phyloP scores from a whole-genome alignment of 2,888 invertebrate genomes.

The Xiphydria camelus region DNA sequence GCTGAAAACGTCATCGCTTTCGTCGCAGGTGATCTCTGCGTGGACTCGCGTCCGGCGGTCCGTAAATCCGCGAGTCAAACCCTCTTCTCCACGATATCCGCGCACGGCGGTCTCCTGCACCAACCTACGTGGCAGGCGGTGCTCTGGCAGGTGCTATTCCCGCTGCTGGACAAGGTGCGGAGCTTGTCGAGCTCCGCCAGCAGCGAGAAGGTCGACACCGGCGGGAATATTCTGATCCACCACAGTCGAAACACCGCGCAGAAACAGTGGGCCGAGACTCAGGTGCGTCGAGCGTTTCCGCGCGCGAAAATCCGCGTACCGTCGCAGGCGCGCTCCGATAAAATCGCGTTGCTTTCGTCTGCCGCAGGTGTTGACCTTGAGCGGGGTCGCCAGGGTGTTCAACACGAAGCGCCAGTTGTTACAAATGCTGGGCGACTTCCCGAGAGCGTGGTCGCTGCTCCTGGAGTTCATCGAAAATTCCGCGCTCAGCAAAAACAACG shows the following conservation, averaged over 20 bases:
- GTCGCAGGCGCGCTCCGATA: no score
- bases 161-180: constrained; percentile 89
- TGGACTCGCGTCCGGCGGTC: constrained; percentile 93
- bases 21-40: constrained; percentile 79
- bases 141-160: constrained; percentile 94
- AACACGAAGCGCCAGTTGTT: constrained; percentile 87
- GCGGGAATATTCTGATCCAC: constrained; percentile 94
- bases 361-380: constrained; percentile 76
- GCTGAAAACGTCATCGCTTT: neutral
- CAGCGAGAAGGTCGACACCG: constrained; percentile 83
- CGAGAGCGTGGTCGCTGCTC: constrained; percentile 89
- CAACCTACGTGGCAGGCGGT: constrained; percentile 92
- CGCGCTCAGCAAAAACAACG: constrained; percentile 89
- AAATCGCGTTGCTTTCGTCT: constrained; percentile 9
- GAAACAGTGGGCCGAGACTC: constrained; percentile 99
- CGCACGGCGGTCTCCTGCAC: constrained; percentile 88
- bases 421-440: constrained; percentile 86
- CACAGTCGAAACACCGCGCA: constrained; percentile 98
- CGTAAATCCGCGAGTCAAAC: constrained; percentile 97
- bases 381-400: constrained; percentile 91
- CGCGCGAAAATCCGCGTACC: neutral
- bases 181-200: constrained; percentile 72
- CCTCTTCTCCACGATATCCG: constrained; percentile 94
- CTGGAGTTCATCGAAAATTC: constrained; percentile 93
- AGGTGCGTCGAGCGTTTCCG: constrained; percentile 60